Conservation (phyloP, 2,888 invertebrate species). For the Hololepta plana region DNA sequence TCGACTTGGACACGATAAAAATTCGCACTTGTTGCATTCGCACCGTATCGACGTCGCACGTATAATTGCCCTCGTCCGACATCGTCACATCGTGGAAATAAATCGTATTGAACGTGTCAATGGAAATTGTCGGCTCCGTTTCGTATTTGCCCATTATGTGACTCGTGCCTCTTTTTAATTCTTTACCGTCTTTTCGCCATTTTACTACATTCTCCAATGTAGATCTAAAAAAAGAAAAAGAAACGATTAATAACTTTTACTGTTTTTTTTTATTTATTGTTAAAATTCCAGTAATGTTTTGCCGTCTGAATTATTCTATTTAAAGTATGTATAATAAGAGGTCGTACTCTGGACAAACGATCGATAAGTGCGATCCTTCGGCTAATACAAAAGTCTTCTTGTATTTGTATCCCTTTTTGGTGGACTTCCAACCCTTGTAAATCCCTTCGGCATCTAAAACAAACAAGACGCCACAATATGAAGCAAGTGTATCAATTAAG, state of each 20-base stretch:
- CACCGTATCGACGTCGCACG: conserved; percentile 43
- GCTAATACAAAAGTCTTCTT: conserved; percentile 30
- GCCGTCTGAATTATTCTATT: too few species aligned
- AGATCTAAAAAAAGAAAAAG: conserved; percentile 18
- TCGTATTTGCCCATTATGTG: conserved; percentile 19
- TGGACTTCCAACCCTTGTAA: conserved; percentile 26
- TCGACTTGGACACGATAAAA: conserved; percentile 31
- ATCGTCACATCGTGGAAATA: conserved; percentile 38
- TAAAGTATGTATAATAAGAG: too few species aligned
- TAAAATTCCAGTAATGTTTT: too few species aligned
- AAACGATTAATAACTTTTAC: background rate
- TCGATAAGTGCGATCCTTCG: conserved; percentile 33
- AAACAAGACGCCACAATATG: too few species aligned
- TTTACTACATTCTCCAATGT: conserved; percentile 29
- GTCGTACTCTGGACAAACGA: conserved; percentile 37
- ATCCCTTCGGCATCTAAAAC: conserved; percentile 20
- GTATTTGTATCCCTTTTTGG: conserved; percentile 29
- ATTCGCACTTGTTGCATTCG: conserved; percentile 33
- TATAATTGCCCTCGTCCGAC: conserved; percentile 49
- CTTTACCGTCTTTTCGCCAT: conserved; percentile 35
- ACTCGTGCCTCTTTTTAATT: conserved; percentile 17
- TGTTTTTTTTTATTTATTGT: background rate
- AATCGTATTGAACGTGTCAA: conserved; percentile 36
- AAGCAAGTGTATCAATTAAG: background rate
- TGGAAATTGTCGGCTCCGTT: conserved; percentile 28